Evolutionary conservation across 2,888 invertebrate genomes (phyloP), one percentile per base, ranked within the genome.

Genomic region (Oscheius sp.): DNA sequence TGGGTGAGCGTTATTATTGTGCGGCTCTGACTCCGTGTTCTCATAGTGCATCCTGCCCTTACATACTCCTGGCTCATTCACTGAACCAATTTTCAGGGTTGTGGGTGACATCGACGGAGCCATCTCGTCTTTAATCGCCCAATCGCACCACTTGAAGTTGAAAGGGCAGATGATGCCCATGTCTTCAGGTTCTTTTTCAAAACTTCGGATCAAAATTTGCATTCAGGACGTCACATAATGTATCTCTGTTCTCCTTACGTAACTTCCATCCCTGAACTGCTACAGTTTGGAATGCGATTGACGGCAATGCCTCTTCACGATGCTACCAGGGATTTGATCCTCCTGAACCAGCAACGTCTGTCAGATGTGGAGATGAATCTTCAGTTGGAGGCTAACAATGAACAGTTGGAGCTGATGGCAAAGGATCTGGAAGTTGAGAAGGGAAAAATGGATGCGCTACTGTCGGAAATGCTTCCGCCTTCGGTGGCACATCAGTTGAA

Each of bases 391-490:
- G 86, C 86, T 0, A 86, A 84, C 70, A 87, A 85, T 72, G 85
- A 86, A 55, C 84, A 85, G 62, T 74, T 86, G 58, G 85, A 86
- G 47, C 71, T 75, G 11, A 76, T 87, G 82, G 86, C 87, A 2
- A 81, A 77, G 55, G 86, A 86, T 73, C 63, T 87, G 58, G 86
- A 86, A 75, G 35, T 79, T 4, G 82, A 82, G 59, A 82, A 82
- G 42, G 80, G 84, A 37, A 90, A 89, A 75, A 89, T 89, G 2
- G 89, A 90, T 73, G 84, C 85, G 11, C 79, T 90, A 4, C 81
- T 90, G 35, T 78, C 85, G 42, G 89, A 90, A 81, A 89, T 90
- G 88, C 76, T 90, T 50, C 90, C 90, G 2, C 77, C 83, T 35
- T 87, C 89, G 51, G 89, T 90, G 1, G 89, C 90, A 21, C 79